Evolutionary conservation across 2,797 vertebrate genomes (phyloP).

Genomic region (Eidolon dupreanum): DNA sequence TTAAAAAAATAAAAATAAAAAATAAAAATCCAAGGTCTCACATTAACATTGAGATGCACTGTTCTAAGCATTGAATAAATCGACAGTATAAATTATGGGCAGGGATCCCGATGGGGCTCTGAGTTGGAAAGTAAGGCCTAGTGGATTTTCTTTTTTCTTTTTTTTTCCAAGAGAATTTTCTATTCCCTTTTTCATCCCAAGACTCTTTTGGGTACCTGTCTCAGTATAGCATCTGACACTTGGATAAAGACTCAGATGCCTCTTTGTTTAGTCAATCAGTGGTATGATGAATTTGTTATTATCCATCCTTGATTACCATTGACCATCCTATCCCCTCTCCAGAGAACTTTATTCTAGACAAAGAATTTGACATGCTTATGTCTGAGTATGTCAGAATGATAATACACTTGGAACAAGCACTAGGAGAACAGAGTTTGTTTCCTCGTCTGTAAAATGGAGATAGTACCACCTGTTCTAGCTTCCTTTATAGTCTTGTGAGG

Average conservation of each 20-base stretch:
- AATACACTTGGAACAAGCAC: neutral
- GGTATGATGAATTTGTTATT: neutral
- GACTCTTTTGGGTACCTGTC: neutral
- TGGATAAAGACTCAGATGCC: neutral
- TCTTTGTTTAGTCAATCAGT: slow-evolving; percentile 3
- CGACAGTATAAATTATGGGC: neutral
- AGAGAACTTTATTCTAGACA: neutral
- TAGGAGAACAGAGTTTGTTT: neutral
- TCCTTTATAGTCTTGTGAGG: neutral
- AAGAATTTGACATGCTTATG: neutral
- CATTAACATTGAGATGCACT: neutral
- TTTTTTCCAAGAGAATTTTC: neutral
- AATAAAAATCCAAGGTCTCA: no score
- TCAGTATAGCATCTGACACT: neutral
- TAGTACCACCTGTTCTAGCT: neutral
- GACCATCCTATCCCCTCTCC: neutral
- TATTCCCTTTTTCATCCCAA: neutral
- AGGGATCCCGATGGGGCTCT: neutral
- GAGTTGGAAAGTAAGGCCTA: neutral
- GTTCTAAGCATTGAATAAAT: neutral
- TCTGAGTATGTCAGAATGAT: neutral
- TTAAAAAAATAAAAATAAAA: no score
- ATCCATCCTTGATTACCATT: neutral
- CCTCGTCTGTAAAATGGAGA: neutral
- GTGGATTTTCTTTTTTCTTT: neutral